Base-by-base conservation (phyloP, 2,888 invertebrate genomes). In the Drosophila pseudotakahashii region DNA sequence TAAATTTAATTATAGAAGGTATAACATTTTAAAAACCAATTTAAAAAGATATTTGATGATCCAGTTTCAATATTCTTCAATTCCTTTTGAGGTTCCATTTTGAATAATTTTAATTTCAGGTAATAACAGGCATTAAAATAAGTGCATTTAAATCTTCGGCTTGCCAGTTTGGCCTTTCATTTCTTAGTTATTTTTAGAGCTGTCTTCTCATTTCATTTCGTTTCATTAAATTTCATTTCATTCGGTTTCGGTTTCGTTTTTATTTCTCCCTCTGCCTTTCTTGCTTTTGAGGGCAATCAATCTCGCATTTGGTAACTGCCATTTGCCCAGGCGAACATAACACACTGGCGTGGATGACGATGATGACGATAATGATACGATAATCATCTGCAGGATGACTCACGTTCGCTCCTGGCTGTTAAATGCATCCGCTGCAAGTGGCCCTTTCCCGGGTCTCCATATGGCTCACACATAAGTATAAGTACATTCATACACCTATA, bases 351-450 rank as follows among this genome's bases (percentile, higher is more conserved):
- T 9, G 30, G 45, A 39, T 32, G 62, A 34, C 53, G 76, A 52
- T 59, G 62, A 36, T 36, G 61, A 44, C 55, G 77, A 58, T 61
- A 73, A 48, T 77, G 50, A 48, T 58, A 60, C 44, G 54, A 45
- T 41, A 62, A 64, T 63, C 63, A 51, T 51, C 61, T 60, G n/a
- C 23, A 37, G 71, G 34, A 69, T 69, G 70, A 69, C 51, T 50
- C 67, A 68, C 54, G 57, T 48, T 26, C 39, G 50, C 79, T 76
- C 50, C 71, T 58, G 57, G 72, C 55, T 41, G 45, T 57, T 64
- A 66, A 71, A 44, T 74, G 76, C 79, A 75, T 72, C 72, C 75
- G 77, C 54, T 48, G 73, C 76, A 75, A 53, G 72, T 51, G 16
- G 13, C 10, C 39, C 30, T 19, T 19, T 1, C 23, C 14, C 11